Conservation (phyloP, 2,113 vertebrate genomes). For the Mohoua ochrocephala region DNA sequence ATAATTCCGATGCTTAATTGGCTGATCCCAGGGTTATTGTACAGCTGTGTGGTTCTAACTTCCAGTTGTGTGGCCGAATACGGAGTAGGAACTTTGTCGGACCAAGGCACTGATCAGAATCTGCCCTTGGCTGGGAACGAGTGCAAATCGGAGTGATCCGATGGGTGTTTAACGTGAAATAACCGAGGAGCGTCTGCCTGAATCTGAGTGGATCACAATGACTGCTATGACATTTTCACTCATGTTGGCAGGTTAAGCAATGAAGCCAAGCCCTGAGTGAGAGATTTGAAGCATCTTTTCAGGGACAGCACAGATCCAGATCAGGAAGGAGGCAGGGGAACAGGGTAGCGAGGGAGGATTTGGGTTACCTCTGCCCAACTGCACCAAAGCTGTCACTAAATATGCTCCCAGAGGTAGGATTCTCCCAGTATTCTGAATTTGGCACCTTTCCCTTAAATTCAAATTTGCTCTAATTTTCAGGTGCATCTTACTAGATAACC, state of each 20-base stretch:
- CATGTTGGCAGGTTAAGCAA: conserved; percentile 8
- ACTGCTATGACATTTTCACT: conserved; percentile 4
- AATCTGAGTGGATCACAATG: background rate
- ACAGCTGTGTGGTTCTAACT: background rate
- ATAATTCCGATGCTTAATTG: conserved; percentile 6
- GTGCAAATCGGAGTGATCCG: background rate
- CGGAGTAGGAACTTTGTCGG: background rate
- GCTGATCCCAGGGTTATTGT: background rate
- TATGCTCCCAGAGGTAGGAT: background rate
- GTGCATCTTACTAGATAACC: conserved; percentile 39
- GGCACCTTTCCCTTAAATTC: conserved; percentile 41
- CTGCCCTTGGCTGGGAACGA: background rate
- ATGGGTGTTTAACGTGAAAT: background rate
- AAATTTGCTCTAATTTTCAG: conserved; percentile 49
- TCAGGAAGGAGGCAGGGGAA: background rate
- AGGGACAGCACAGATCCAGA: background rate
- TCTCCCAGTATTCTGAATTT: conserved; percentile 24
- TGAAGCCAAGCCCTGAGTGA: background rate
- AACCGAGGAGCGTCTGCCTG: background rate
- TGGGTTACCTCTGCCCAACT: background rate
- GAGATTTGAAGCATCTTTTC: background rate
- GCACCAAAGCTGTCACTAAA: background rate
- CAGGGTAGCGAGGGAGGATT: background rate
- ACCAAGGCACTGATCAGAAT: background rate
- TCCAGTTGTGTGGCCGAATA: background rate